Percentiles rank a stretch among this genome's conserved stretches.
These are phyloP conservation scores for Setophaga petechia DNA, from an alignment of 2,113 vertebrate species.

Conservation along the genomic window DNA sequence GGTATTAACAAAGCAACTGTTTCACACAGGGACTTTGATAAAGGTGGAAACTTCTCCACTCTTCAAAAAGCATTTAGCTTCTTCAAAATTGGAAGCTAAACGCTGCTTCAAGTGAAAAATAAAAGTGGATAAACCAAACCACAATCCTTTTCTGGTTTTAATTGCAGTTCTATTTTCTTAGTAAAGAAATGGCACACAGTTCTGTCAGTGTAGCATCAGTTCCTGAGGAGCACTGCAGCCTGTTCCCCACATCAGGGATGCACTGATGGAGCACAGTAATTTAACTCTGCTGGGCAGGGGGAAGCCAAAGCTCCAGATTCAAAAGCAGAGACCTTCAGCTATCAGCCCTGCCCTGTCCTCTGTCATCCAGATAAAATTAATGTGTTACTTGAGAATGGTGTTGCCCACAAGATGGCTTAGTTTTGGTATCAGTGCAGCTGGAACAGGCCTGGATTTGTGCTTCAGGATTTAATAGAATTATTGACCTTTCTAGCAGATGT, in stretches of 20 bases:
- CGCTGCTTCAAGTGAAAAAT: neutral
- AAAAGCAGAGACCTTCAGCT: neutral
- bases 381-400: neutral
- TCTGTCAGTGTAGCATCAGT: neutral
- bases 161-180: neutral
- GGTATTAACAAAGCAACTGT: constrained; percentile 26
- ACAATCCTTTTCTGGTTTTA: neutral
- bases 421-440: neutral
- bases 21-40: neutral
- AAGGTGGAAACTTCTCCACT: neutral
- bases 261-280: fast-evolving
- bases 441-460: neutral
- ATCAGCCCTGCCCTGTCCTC: neutral
- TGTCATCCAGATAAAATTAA: neutral
- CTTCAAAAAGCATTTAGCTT: neutral
- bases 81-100: neutral
- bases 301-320: neutral
- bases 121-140: neutral
- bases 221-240: neutral
- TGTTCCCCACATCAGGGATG: neutral
- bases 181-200: neutral
- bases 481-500: neutral
- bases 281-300: neutral
- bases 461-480: neutral
- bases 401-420: neutral